Base-by-base conservation (phyloP, 2,797 vertebrate genomes). In the Clarias fuscus region DNA sequence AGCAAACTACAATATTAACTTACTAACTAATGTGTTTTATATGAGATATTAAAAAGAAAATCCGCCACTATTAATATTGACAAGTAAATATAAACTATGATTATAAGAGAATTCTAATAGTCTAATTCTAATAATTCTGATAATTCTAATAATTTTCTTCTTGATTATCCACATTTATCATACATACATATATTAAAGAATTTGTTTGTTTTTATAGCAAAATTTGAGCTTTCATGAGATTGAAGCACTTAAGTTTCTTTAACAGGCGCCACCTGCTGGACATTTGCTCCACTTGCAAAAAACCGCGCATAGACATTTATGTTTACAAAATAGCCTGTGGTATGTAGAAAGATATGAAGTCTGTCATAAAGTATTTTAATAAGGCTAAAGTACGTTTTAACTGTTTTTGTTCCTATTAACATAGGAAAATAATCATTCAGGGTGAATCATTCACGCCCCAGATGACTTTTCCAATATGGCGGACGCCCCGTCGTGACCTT, bases 401-500 rank as follows among this genome's bases (percentile, higher is more conserved):
- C n/a, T 53, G n/a, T 15, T n/a, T 75, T 15, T 27, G n/a, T 15
- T n/a, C n/a, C 53, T 27, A 3, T n/a, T n/a, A 17, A 37, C 8
- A 1, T 6, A 6, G 7, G 18, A 59, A 18, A 2, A 6, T 4
- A 20, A 13, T 24, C 10, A 37, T 33, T 61, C 4, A 33, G 0
- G 8, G 6, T 58, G 27, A 33, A 7, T n/a, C n/a, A n/a, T 77
- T 58, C 33, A 30, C 15, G 15, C 53, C 8, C 18, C 73, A 27
- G 20, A 2, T 40, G 22, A 81, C 78, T 24, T 48, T 81, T 81
- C 37, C 78, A 65, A 81, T 48, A 81, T 80, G 78, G 59, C 78
- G 22, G 20, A 61, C 14, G 13, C 6, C 13, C 43, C 27, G 33
- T 64, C 61, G 59, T 43, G 24, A 67, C 62, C 15, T 48, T 1